A percentile compares a stretch with the other conserved stretches of the same genome.
Evolutionary conservation across 2,113 vertebrate species (phyloP).

Genomic region (Dasyprocta punctata): DNA sequence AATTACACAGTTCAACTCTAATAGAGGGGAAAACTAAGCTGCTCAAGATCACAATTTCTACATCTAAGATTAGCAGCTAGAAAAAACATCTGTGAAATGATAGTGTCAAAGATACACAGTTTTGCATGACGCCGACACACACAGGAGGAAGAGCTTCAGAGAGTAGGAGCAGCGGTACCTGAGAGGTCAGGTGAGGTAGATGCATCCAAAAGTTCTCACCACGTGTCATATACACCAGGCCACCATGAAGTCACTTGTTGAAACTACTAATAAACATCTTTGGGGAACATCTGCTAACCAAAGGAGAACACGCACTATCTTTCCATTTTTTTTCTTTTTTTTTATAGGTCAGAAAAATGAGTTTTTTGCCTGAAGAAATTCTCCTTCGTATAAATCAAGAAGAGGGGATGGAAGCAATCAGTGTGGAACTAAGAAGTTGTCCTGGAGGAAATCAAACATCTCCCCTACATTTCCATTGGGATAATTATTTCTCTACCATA

Average conservation of each 20-base stretch:
- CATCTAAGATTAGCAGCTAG: constrained; percentile 40
- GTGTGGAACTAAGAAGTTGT: not conserved
- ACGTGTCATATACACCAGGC: not conserved
- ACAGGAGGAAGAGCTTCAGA: not conserved
- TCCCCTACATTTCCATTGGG: not conserved
- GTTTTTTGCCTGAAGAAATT: constrained; percentile 45
- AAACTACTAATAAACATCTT: constrained; percentile 25
- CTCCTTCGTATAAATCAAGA: constrained; percentile 19
- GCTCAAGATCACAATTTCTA: not conserved
- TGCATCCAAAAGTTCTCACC: too few species aligned
- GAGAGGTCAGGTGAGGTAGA: not conserved
- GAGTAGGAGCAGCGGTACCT: not conserved
- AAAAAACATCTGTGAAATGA: constrained; percentile 46
- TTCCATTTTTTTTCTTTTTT: not conserved
- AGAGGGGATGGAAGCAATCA: not conserved
- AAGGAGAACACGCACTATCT: not conserved
- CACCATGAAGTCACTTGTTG: not conserved
- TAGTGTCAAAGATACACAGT: not conserved
- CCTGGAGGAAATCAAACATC: not conserved
- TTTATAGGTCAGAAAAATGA: constrained; percentile 15
- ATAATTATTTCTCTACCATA: not conserved
- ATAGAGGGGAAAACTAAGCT: not conserved
- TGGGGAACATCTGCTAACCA: not conserved
- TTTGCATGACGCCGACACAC: not conserved
- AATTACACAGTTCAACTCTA: constrained; percentile 35